Evolutionary conservation across 2,113 vertebrate species (phyloP), one percentile per base, ranked within the genome.

Genomic region (Lontra canadensis): DNA sequence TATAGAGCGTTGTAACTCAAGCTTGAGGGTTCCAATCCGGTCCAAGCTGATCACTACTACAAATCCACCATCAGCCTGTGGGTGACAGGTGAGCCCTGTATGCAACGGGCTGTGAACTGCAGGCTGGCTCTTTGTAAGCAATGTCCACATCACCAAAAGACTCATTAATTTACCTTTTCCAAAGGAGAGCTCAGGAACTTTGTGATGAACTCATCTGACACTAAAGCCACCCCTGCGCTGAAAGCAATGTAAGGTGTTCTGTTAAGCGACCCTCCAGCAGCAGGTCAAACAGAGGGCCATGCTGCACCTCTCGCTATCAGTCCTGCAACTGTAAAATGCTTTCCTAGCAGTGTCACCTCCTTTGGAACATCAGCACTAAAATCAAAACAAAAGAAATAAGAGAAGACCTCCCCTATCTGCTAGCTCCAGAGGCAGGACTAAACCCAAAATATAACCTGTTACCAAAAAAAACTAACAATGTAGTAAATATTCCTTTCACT

Each of bases 271-370:
- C 57, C 42, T 88, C 59, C 7, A 31, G 17, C 14, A 44, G 3
- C 3, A 44, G n/a, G 44, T 26, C 42, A 31, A 26, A 63, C 0
- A 55, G 15, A 39, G 52, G 78, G 79, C 88, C 29, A 11, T 5
- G 25, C 0, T 79, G 36, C 26, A 17, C 36, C 34, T 65, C 78
- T 87, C 4, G 1, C 36, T 47, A 14, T 34, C 79, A 52, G 21
- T 65, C 85, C 29, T 21, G 26, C 36, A 52, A 59, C 69, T 69
- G 76, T 34, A 74, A 73, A 97, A 81, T 79, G 55, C 47, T 88
- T 88, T 95, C 59, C 94, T 42, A 97, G 71, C 57, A 92, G 8
- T 7, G 83, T 84, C 87, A 88, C 87, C 84, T 97, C 94, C 90
- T 95, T 44, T 82, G 49, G 13, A 78, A 92, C 39, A 49, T 57